These are phyloP conservation scores for Oreochromis tanganicae DNA, from an alignment of 2,113 vertebrate species.

Conservation along the genomic window DNA sequence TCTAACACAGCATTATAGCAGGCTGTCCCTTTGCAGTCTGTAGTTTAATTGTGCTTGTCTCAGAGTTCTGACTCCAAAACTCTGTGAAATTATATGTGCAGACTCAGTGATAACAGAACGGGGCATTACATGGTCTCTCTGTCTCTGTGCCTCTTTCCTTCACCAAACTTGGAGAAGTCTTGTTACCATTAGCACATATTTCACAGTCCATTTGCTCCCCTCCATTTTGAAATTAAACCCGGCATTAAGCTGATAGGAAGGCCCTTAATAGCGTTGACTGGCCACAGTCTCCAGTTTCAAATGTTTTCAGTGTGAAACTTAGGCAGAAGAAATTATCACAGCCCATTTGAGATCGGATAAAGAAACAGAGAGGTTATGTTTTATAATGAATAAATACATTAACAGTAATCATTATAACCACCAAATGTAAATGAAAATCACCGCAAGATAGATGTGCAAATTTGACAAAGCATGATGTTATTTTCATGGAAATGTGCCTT, in stretches of 20 bases:
- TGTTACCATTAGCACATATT: conserved; percentile 85
- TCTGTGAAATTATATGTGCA: conserved; percentile 78
- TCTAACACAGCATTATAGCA: conserved; percentile 52
- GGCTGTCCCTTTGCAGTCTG: conserved; percentile 70
- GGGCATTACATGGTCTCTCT: conserved; percentile 57
- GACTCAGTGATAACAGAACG: conserved; percentile 63
- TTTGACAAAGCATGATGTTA: background rate
- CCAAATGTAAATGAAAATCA: background rate
- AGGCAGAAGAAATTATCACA: background rate
- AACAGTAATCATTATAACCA: background rate
- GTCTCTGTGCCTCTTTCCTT: conserved; percentile 2
- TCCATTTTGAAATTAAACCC: conserved; percentile 74
- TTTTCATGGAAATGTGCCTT: background rate
- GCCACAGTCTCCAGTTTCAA: conserved; percentile 31
- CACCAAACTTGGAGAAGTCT: conserved; percentile 69
- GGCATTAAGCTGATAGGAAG: conserved; percentile 63
- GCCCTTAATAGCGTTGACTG: conserved; percentile 59
- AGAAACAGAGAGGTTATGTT: background rate
- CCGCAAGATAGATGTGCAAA: background rate
- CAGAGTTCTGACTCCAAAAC: conserved; percentile 63
- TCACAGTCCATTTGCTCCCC: conserved; percentile 78
- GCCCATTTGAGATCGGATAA: background rate
- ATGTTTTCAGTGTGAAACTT: conserved; percentile 14
- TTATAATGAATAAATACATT: background rate
- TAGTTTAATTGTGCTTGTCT: conserved; percentile 75